Evolutionary conservation across 2,113 vertebrate species (phyloP), one percentile per base, ranked within the genome.

Genomic region (Rhinogobius similis): DNA sequence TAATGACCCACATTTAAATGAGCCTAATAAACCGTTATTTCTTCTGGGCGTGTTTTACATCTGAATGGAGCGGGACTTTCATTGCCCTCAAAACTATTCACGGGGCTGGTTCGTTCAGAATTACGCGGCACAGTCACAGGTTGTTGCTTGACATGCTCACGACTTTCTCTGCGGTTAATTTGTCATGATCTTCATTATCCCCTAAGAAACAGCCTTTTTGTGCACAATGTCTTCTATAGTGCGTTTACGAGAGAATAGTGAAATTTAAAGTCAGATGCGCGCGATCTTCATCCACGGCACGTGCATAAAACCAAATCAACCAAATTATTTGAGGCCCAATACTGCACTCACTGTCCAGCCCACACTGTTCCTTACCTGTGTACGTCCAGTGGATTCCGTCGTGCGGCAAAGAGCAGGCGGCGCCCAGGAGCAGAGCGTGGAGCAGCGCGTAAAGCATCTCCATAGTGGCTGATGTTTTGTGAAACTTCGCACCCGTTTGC

Each of bases 361-460:
- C 5, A 10, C 41, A 26, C 38, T 21, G 29, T 20, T 50, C 13
- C 85, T 64, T 86, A 92, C 93, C 93, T 85, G 67, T 79, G 72
- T 94, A 93, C 29, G 93, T 92, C 93, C 93, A 94, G 65, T 91
- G 92, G 23, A 91, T 87, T 9, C 72, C 88, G 69, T 84, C 79
- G 46, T 82, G 77, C 16, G 71, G 73, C 44, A 62, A 82, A 41
- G 89, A 88, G 44, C 24, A 59, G 38, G 70, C 82, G 5, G 77
- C 65, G 4, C 24, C 67, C 14, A 89, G 10, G 36, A 83, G 64
- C 70, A 83, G 4, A 10, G 79, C 69, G 29, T 67, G 68, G 74
- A 90, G 29, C 11, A 90, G 52, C 62, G 64, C 55, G 6, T 62
- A 65, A 61, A 90, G 46, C 66, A 81, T 4, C 68, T 87, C 77